Base-by-base conservation (phyloP, 2,797 vertebrate species). In the Podargus strigoides region DNA sequence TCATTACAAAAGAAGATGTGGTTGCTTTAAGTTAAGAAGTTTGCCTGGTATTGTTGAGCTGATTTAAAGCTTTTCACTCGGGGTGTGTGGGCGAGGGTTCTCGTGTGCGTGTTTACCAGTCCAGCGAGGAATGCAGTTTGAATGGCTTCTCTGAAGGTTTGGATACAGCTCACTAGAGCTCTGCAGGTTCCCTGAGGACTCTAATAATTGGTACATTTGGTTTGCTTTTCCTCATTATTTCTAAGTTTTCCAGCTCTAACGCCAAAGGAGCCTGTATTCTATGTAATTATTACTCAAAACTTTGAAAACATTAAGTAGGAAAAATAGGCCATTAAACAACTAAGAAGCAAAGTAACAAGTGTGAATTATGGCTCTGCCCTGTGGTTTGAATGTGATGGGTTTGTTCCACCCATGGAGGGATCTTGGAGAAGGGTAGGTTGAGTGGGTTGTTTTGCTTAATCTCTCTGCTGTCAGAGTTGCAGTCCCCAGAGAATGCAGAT, bases 361-460 rank as follows among this genome's bases (percentile, higher is more conserved):
- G 92, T 88, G 96, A 96, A 84, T 91, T 78, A 56, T 36, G 50
- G 87, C 90, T 91, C 95, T 95, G 91, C 82, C 85, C 93, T 55
- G 94, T 59, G 87, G 85, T 94, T 85, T 89, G 85, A 81, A 72
- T 53, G 66, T 32, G 90, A 80, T 89, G 92, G 81, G 90, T 92
- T 93, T 94, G 89, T 86, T 95, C 94, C 94, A 85, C 62, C 89
- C 94, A 47, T 11, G 58, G 73, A 64, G 72, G 73, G 79, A 87
- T 37, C 64, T 7, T 78, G 87, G 62, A 56, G 79, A 39, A 94
- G 75, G 89, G 56, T 83, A 96, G 95, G 87, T 69, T 86, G 93
- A 94, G 93, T 79, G 94, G 90, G 58, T 85, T 95, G 93, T 91
- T 96, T 95, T 91, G 93, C 82, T 90, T 90, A 92, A 91, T 96